phyloP scores from a whole-genome alignment of 2,113 vertebrate species.

The Sakesphorus luctuosus region DNA sequence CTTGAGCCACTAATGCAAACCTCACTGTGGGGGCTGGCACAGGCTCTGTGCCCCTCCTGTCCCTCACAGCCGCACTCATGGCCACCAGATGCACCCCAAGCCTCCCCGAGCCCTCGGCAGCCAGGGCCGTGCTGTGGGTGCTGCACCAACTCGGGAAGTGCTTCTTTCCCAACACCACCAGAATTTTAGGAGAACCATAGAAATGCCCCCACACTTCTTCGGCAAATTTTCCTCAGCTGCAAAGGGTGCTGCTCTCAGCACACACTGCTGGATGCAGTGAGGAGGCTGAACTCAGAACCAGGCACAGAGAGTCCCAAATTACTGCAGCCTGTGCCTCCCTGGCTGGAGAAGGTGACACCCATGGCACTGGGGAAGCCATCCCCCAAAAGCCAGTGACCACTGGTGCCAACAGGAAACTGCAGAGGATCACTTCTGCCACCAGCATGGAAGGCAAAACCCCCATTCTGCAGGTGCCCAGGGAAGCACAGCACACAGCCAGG shows the following conservation, averaged over 20 bases:
- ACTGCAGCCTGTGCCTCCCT: background rate
- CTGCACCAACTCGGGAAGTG: background rate
- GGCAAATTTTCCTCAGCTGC: background rate
- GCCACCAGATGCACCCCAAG: background rate
- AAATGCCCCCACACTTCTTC: background rate
- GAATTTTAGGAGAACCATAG: background rate
- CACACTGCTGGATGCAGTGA: rapidly evolving
- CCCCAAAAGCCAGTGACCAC: background rate
- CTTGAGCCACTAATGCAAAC: background rate
- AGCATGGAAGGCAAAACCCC: background rate
- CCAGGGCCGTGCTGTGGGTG: background rate
- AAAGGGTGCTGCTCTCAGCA: background rate
- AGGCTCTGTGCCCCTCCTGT: background rate
- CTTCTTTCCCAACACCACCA: background rate
- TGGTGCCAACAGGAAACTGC: rapidly evolving
- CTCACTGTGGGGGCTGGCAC: background rate
- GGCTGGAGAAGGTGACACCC: background rate
- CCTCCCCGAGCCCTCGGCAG: background rate
- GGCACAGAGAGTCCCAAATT: rapidly evolving
- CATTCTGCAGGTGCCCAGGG: rapidly evolving
- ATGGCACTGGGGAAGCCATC: background rate
- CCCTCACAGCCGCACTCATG: background rate
- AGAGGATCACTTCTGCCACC: rapidly evolving
- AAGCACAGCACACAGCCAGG: rapidly evolving
- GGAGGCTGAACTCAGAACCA: background rate